Base-by-base conservation (phyloP, 2,888 invertebrate genomes). In the Malthinus flaveolus region DNA sequence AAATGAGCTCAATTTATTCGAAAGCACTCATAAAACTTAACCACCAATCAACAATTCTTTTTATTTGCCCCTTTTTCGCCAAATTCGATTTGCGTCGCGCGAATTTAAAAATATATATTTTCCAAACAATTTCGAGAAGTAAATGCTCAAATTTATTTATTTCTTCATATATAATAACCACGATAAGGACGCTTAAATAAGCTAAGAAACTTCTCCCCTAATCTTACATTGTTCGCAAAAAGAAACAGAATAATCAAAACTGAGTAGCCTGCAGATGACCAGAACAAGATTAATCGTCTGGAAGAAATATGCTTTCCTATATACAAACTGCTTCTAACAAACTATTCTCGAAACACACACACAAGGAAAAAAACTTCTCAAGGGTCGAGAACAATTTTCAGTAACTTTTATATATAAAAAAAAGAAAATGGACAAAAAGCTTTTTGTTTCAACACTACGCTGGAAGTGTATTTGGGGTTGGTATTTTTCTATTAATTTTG, bases 191-290 rank as follows among this genome's bases (percentile, higher is more conserved):
- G 11, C 36, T 45, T 32, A 34, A 13, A 32, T 32, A 34, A 13
- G 23, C 32, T 47, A 37, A 53, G 37, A 32, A 10, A 39, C 36
- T 46, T 54, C 39, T 47, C 34, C 47, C 54, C 47, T 54, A 54
- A 54, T 54, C 54, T 48, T 54, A 48, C 32, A 37, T 32, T 36
- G 49, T 42, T 46, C 44, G 9, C 51, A 52, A 52, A 49, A 58
- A 52, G 44, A 47, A 23, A 52, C 37, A 42, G 56, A 59, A 59
- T 59, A 56, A 62, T 62, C 59, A 56, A 45, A 47, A 45, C 56
- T 37, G 59, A 59, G 55, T 59, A 56, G 59, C 48, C 62, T 62
- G 62, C 53, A 56, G 59, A 59, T 62, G 62, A 62, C 62, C 59
- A 54, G 53, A 33, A 39, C 45, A 56, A 62, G 62, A 62, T 62